A percentile compares a stretch with the other conserved stretches of the same genome.
These are phyloP conservation scores for Gobio occitaniae DNA, from an alignment of 2,797 vertebrate species.

Conservation along the genomic window DNA sequence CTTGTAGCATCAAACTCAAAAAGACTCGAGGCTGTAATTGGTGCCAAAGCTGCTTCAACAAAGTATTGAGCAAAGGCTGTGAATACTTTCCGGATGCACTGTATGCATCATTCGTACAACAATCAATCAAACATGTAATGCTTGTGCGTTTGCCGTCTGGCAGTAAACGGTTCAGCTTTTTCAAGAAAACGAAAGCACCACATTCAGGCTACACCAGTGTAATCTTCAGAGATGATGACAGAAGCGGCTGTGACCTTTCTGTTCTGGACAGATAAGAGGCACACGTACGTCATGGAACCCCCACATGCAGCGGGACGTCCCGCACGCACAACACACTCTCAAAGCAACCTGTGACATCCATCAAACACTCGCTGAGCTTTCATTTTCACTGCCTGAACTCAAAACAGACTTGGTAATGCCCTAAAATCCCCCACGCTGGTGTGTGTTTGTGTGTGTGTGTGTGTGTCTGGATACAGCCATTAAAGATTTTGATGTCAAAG, in stretches of 20 bases:
- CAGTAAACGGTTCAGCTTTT: neutral
- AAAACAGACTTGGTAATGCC: neutral
- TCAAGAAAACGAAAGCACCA: neutral
- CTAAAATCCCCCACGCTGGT: neutral
- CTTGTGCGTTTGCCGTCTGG: neutral
- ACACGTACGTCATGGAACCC: neutral
- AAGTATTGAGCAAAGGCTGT: no score
- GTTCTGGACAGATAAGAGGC: conserved; percentile 49
- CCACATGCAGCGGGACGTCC: neutral
- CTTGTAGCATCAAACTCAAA: no score
- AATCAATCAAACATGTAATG: no score
- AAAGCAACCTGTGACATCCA: neutral
- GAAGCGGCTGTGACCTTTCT: neutral
- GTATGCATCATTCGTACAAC: no score
- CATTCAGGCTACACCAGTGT: neutral
- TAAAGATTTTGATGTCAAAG: neutral
- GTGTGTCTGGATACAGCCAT: accelerated
- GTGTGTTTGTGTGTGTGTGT: no score
- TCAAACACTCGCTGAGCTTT: neutral
- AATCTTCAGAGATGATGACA: neutral
- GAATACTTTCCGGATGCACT: no score
- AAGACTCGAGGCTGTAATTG: no score
- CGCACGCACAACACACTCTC: neutral
- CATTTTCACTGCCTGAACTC: neutral
- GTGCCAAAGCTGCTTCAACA: no score